phyloP scores from a whole-genome alignment of 1,140 invertebrate genomes.

The Drosophila paulistorum region DNA sequence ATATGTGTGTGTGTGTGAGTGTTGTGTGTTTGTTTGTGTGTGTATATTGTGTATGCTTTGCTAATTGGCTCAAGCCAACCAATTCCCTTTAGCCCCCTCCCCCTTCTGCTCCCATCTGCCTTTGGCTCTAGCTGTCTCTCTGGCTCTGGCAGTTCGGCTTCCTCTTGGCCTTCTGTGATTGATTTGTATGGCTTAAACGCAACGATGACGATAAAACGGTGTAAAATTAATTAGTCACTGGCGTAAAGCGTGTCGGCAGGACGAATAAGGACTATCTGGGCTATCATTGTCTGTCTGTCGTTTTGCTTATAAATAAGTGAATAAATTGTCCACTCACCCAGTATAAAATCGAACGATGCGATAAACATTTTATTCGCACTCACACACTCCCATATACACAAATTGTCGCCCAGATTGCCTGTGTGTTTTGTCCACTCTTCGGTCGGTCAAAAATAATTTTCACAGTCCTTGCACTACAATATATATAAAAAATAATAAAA shows the following conservation, averaged over 20 bases:
- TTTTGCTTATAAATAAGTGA: slow-evolving; percentile 71
- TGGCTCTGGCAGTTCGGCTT: background rate
- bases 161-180: slow-evolving; percentile 45
- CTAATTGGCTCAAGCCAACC: slow-evolving; percentile 56
- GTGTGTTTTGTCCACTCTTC: background rate
- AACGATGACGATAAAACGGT: slow-evolving; percentile 76
- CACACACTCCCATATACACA: background rate
- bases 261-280: slow-evolving; percentile 41
- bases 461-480: background rate
- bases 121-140: background rate
- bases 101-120: background rate
- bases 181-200: slow-evolving; percentile 73
- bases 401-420: background rate
- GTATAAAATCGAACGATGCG: slow-evolving; percentile 8
- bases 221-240: slow-evolving; percentile 76
- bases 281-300: slow-evolving; percentile 29
- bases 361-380: slow-evolving; percentile 15
- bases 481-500: background rate
- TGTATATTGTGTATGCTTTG: slow-evolving; percentile 67
- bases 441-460: slow-evolving; percentile 17
- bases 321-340: slow-evolving; percentile 37
- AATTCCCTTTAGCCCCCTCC: background rate
- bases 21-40: background rate
- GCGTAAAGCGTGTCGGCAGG: slow-evolving; percentile 17
- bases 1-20: slow-evolving; percentile 27